Conservation (phyloP, 2,797 vertebrate species). For the Sebastes melanostomus region DNA sequence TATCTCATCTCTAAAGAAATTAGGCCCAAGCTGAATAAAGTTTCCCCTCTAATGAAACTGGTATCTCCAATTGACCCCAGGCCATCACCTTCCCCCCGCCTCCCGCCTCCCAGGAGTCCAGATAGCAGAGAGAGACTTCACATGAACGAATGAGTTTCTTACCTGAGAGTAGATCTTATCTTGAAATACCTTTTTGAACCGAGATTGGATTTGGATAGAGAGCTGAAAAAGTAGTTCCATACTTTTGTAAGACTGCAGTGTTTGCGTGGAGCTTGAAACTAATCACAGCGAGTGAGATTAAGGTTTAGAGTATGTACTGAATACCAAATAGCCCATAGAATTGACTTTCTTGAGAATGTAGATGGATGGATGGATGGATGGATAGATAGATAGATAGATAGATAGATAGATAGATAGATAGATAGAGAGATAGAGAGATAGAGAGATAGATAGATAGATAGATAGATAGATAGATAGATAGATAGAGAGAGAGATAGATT, state of each 20-base stretch:
- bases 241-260: conserved; percentile 34
- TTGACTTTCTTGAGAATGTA: neutral
- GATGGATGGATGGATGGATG: fast-evolving
- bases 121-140: neutral
- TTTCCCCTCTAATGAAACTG: conserved; percentile 5
- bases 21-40: conserved; percentile 12
- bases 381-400: too few relatives aligned
- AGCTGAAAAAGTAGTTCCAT: conserved; percentile 26
- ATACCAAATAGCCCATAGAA: conserved; percentile 36
- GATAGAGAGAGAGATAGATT: too few relatives aligned
- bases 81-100: neutral
- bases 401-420: too few relatives aligned
- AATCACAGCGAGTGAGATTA: conserved; percentile 30
- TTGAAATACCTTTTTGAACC: conserved; percentile 10
- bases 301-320: conserved; percentile 15
- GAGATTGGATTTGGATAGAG: conserved; percentile 45
- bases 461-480: too few relatives aligned
- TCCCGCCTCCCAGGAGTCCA: neutral
- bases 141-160: conserved; percentile 20
- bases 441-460: too few relatives aligned
- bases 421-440: too few relatives aligned
- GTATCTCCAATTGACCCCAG: conserved; percentile 12
- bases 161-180: conserved; percentile 7
- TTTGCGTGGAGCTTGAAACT: conserved; percentile 20
- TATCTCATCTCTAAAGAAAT: conserved; percentile 33